A percentile compares a stretch with the other conserved stretches of the same genome.
phyloP scores from a whole-genome alignment of 2,113 vertebrate species.

The Turdus rufiventris region DNA sequence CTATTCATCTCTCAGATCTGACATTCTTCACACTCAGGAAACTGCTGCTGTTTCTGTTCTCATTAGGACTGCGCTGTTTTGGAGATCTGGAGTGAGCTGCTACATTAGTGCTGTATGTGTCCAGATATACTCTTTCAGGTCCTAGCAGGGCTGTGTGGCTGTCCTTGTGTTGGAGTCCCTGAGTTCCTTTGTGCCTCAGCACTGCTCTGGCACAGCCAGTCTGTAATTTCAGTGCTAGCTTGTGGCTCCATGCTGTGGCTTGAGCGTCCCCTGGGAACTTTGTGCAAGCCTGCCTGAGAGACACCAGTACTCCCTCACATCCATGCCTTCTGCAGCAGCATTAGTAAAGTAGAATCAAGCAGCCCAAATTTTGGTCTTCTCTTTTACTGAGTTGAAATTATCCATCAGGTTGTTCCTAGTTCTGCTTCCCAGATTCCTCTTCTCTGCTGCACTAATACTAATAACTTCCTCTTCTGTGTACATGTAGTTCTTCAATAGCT shows the following conservation, averaged over 20 bases:
- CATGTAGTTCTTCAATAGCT: background rate
- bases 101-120: background rate
- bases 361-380: background rate
- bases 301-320: background rate
- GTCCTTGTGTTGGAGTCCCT: background rate
- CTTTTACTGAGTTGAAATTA: background rate
- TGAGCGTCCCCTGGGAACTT: background rate
- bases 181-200: background rate
- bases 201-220: background rate
- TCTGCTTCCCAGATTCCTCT: background rate
- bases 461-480: background rate
- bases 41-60: background rate
- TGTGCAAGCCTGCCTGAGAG: background rate
- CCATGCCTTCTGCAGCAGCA: background rate
- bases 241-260: background rate
- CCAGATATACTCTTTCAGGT: background rate
- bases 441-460: background rate
- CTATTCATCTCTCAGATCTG: background rate
- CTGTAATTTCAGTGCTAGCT: background rate
- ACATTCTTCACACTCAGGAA: background rate
- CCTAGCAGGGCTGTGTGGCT: background rate
- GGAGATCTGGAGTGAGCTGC: background rate
- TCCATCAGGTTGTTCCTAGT: background rate
- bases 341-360: background rate
- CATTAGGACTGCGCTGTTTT: background rate